These are phyloP conservation scores for Panurus biarmicus DNA, from an alignment of 2,113 vertebrate genomes.

Conservation along the genomic window DNA sequence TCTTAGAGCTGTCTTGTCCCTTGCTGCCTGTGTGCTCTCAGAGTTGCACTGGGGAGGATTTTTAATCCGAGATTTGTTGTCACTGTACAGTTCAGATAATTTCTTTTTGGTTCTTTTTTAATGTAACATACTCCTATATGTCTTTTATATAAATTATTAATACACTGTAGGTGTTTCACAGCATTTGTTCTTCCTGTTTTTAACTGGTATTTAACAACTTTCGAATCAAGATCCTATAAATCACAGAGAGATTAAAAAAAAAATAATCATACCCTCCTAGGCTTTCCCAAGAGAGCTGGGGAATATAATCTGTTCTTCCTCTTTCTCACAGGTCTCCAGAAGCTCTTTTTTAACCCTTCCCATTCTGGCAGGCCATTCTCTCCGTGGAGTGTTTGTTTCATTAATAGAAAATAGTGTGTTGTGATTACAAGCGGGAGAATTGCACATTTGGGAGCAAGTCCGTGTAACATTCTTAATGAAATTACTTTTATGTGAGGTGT, in stretches of 20 bases:
- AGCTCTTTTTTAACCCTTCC: slow-evolving; percentile 38
- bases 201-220: background rate
- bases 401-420: background rate
- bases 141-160: background rate
- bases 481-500: background rate
- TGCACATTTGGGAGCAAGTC: background rate
- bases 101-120: background rate
- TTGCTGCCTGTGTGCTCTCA: background rate
- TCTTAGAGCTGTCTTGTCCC: background rate
- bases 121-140: too few species aligned
- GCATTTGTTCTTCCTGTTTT: background rate
- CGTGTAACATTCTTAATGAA: background rate
- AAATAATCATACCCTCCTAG: background rate
- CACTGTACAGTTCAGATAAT: background rate
- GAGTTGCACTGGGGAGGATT: background rate
- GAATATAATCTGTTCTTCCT: slow-evolving; percentile 49
- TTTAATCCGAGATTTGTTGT: background rate
- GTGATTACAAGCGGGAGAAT: background rate
- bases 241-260: background rate
- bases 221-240: background rate
- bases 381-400: accelerated
- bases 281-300: background rate
- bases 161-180: background rate
- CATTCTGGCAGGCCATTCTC: background rate
- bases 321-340: slow-evolving; percentile 15